Conservation (phyloP, 2,888 invertebrate species). For the Hydrotaea diabolus region DNA sequence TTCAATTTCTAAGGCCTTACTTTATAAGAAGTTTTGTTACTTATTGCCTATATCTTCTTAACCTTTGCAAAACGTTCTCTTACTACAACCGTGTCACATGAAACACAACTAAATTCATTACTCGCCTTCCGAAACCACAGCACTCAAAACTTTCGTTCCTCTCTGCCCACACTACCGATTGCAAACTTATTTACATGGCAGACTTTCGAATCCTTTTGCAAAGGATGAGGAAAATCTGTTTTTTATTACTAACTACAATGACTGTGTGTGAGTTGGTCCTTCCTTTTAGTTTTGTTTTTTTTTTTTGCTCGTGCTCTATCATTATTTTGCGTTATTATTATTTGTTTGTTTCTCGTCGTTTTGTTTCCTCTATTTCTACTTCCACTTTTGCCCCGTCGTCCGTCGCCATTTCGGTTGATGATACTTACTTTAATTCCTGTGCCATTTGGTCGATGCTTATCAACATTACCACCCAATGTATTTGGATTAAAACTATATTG, state of each 20-base stretch:
- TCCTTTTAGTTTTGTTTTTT: no score
- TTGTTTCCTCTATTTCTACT: no score
- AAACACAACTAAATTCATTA: neutral
- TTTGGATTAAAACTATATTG: constrained; percentile 81
- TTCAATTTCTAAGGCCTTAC: no score
- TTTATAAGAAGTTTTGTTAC: no score
- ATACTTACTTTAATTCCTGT: constrained; percentile 81
- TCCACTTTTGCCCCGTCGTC: neutral
- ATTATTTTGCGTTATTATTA: constrained; percentile 22
- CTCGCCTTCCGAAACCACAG: neutral
- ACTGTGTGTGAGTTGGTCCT: neutral
- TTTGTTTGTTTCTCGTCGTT: constrained; percentile 33
- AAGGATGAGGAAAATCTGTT: constrained; percentile 52
- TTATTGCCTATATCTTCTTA: no score
- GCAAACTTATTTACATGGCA: constrained; percentile 40
- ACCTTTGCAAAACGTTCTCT: no score
- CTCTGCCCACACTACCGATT: neutral
- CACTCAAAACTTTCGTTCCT: constrained; percentile 34
- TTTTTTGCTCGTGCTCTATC: neutral
- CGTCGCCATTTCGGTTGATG: neutral
- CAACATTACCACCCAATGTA: constrained; percentile 79
- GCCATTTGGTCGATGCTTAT: constrained; percentile 81
- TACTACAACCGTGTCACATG: no score
- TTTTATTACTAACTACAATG: constrained; percentile 65
- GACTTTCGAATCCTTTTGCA: constrained; percentile 21